These are phyloP conservation scores for Echinometra lucunter DNA, from an alignment of 53 echinoderm and acorn worm species.

Conservation along the genomic window DNA sequence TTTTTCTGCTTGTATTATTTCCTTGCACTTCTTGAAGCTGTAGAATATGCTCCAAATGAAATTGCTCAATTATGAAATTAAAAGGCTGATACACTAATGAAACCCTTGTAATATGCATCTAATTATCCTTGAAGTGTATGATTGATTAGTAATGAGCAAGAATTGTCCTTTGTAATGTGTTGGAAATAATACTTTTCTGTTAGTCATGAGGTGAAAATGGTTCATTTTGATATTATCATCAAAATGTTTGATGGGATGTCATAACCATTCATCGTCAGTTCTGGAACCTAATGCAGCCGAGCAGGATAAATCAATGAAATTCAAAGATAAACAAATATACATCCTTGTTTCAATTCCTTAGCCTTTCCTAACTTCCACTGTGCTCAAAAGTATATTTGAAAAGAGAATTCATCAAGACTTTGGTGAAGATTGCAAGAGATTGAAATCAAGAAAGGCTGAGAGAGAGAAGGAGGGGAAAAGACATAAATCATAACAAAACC, in stretches of 20 bases:
- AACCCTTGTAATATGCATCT: background rate
- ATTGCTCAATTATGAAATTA: background rate
- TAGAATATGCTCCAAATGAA: background rate
- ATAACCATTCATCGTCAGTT: conserved; percentile 53
- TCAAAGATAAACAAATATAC: conserved; percentile 51
- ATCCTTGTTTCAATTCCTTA: conserved; percentile 70
- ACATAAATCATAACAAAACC: conserved; percentile 64
- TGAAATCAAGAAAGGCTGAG: background rate
- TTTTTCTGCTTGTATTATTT: background rate
- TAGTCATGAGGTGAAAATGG: conserved; percentile 59
- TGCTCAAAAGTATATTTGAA: background rate
- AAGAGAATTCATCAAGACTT: conserved; percentile 1
- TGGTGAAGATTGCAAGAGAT: too few species aligned
- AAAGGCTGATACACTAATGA: background rate
- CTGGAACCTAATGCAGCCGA: background rate
- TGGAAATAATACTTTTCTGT: conserved; percentile 4
- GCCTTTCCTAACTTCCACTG: conserved; percentile 45
- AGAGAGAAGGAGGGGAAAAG: conserved; percentile 41
- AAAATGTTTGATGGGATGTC: conserved; percentile 58
- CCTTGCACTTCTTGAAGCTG: background rate
- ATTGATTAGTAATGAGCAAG: background rate
- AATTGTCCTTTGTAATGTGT: background rate
- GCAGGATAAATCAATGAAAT: conserved; percentile 52
- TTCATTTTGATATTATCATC: conserved; percentile 46
- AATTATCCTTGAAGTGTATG: background rate